Conservation (phyloP, 2,113 vertebrate genomes). For the Notothenia rossii region DNA sequence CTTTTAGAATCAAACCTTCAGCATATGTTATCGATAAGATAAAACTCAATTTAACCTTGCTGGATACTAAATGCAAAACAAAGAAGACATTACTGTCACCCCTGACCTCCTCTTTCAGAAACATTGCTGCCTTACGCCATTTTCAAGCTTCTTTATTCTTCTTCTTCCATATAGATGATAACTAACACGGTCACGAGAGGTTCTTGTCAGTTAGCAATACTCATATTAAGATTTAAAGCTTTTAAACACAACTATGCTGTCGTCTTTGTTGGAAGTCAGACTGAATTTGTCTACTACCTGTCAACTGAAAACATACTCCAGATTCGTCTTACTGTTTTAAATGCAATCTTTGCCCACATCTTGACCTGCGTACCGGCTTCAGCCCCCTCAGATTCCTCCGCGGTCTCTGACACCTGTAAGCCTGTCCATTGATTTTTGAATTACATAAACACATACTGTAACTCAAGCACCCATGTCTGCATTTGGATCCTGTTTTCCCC, state of each 20-base stretch:
- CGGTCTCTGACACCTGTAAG: background rate
- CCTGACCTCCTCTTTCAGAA: background rate
- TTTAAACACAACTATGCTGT: background rate
- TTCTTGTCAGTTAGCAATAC: background rate
- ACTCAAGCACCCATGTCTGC: slow-evolving; percentile 12
- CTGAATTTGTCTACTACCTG: background rate
- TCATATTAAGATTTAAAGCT: background rate
- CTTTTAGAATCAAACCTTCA: background rate
- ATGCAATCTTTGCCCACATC: background rate
- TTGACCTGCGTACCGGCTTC: background rate
- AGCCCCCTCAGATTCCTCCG: background rate
- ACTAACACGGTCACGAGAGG: background rate
- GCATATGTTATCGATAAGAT: background rate
- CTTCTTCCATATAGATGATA: background rate
- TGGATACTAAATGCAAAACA: background rate
- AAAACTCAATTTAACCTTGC: background rate
- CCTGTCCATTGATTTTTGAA: slow-evolving; percentile 26
- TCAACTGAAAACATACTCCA: background rate
- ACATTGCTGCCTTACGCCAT: background rate
- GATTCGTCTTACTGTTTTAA: background rate
- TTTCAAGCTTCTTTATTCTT: background rate
- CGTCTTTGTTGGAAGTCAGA: background rate
- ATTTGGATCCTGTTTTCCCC: background rate
- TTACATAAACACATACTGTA: slow-evolving; percentile 38
- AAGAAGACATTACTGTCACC: background rate